phyloP scores from a whole-genome alignment of 2,797 vertebrate genomes.

The Centroberyx gerrardi region DNA sequence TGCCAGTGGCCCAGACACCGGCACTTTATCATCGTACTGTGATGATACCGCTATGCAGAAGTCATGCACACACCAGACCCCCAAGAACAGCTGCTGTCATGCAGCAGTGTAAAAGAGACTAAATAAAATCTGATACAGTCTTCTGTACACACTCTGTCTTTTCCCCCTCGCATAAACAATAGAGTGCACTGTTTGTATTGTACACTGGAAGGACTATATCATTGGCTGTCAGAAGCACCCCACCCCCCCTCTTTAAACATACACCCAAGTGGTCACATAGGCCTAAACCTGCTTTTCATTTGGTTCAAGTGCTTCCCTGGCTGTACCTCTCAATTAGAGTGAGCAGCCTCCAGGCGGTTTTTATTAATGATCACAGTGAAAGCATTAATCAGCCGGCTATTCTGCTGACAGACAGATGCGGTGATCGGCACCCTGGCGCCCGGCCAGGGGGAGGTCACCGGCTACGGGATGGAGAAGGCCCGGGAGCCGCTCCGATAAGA shows the following conservation, averaged over 20 bases:
- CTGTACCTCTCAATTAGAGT: slow-evolving; percentile 64
- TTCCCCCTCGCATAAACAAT: slow-evolving; percentile 56
- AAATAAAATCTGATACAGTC: slow-evolving; percentile 55
- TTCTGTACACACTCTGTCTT: slow-evolving; percentile 25
- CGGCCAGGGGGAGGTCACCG: slow-evolving; percentile 52
- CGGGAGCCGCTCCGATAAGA: slow-evolving; percentile 34
- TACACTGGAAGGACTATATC: slow-evolving; percentile 34
- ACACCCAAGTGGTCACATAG: neutral
- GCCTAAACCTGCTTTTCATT: slow-evolving; percentile 31
- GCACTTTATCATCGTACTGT: slow-evolving; percentile 63
- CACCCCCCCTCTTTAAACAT: slow-evolving; percentile 17
- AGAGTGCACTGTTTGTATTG: slow-evolving; percentile 33
- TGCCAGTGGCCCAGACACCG: slow-evolving; percentile 66
- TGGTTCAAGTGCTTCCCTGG: slow-evolving; percentile 28
- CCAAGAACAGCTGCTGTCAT: slow-evolving; percentile 34
- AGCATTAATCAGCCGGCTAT: slow-evolving; percentile 64
- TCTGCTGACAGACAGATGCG: slow-evolving; percentile 71
- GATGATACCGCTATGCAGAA: slow-evolving; percentile 48
- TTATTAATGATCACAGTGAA: slow-evolving; percentile 70
- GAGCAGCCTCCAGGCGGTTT: slow-evolving; percentile 41
- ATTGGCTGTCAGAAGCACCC: slow-evolving; percentile 35
- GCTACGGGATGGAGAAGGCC: slow-evolving; percentile 28
- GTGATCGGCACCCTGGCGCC: slow-evolving; percentile 52
- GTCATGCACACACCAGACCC: slow-evolving; percentile 22
- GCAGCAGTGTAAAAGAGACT: slow-evolving; percentile 10